Evolutionary conservation across 2,888 invertebrate species (phyloP), one percentile per base, ranked within the genome.

Genomic region (Oxyscelio sp.): DNA sequence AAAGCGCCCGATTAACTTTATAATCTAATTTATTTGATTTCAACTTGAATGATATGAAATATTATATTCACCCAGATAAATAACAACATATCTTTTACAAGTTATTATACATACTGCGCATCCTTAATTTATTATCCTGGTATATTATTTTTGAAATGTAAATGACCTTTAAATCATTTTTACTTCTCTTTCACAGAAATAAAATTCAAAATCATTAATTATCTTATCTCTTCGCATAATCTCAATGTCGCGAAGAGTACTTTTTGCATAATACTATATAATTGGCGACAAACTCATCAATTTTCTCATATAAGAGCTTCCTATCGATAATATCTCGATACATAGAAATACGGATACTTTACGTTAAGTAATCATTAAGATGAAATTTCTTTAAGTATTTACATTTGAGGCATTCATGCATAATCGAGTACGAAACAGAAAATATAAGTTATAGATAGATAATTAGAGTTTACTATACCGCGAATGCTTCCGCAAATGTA

Each of bases 401-500:
- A 13, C 21, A 22, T 50, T 50, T 1, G 19, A 43, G 8, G 50
- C 50, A 50, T 11, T 22, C 22, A 50, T 11, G 5, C 22, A 13
- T 21, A 21, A 50, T 50, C 13, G 50, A 1, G 11, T 22, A 13
- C 4, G 9, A 22, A 50, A 11, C 61, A 2, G 21, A 40, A 38
- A 15, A 66, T 34, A 34, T 48, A 17, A 66, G 19, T 34, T 54
- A 15, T 15, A 15, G 2, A 15, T 31, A 17, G 17, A 11, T 54
- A 50, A 50, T 66, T 50, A 15, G n/a, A 24, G 21, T 61, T 22
- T 58, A 65, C 27, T 11, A 21, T 50, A 17, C 43, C 21, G 52
- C 34, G 22, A n/a, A 56, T 4, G 48, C 31, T 68, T 61, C 38
- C 38, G 27, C 40, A 11, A 59, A 31, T 48, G 43, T 45, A 58